These are phyloP conservation scores for Halichoeres trimaculatus DNA, from an alignment of 2,113 vertebrate species.

Conservation along the genomic window DNA sequence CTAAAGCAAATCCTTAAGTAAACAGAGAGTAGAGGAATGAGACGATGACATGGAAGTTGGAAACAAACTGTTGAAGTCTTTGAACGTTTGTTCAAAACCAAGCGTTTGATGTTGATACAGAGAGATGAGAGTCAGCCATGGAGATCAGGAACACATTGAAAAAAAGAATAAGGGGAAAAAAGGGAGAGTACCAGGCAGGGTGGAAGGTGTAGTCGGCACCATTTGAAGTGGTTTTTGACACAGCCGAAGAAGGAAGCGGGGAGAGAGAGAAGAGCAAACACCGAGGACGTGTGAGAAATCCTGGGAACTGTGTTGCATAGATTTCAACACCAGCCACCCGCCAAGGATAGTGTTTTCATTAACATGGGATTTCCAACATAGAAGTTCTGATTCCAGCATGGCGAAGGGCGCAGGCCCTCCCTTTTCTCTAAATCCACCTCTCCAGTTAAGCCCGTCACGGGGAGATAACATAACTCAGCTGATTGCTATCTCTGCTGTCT, in stretches of 20 bases:
- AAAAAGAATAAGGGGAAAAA: background rate
- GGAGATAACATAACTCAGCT: constrained; percentile 59
- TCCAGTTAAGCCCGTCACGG: constrained; percentile 33
- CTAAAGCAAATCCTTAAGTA: constrained; percentile 80
- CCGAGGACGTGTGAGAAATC: constrained; percentile 64
- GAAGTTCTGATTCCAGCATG: constrained; percentile 63
- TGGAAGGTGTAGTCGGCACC: constrained; percentile 60
- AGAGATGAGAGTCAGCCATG: constrained; percentile 45
- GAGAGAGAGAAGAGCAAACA: constrained; percentile 68
- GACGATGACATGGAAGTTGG: constrained; percentile 72
- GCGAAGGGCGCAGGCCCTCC: constrained; percentile 36
- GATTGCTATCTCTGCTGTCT: constrained; percentile 65
- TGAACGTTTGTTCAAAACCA: constrained; percentile 67
- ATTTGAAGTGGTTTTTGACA: constrained; percentile 74
- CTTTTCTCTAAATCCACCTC: constrained; percentile 53
- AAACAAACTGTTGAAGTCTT: constrained; percentile 74
- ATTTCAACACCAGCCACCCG: constrained; percentile 71
- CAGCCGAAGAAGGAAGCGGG: constrained; percentile 67
- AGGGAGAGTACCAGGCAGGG: constrained; percentile 43
- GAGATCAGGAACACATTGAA: constrained; percentile 37
- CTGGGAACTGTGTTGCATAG: constrained; percentile 72
- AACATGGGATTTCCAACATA: constrained; percentile 75
- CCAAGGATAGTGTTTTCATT: constrained; percentile 78
- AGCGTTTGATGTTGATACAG: constrained; percentile 76
- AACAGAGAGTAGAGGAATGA: constrained; percentile 73